Evolutionary conservation across 2,888 invertebrate species (phyloP).

Genomic region (Meta bourneti): DNA sequence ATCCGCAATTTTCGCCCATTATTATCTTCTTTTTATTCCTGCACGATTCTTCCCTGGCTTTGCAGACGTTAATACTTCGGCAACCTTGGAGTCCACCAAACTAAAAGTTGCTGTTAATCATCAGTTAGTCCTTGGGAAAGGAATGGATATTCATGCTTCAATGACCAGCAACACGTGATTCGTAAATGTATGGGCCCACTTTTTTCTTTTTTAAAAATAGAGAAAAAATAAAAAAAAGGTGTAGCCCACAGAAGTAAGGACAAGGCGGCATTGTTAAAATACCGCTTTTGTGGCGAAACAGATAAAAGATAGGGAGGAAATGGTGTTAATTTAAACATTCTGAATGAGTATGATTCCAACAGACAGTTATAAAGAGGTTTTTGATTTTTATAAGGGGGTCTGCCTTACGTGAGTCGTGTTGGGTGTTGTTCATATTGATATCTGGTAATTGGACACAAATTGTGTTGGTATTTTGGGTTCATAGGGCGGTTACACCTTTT

Average conservation of each 20-base stretch:
- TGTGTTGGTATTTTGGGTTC: too few relatives aligned
- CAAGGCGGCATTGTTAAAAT: conserved; percentile 23
- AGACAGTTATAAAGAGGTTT: not conserved
- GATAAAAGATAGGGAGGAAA: conserved; percentile 2
- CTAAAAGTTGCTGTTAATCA: conserved; percentile 64
- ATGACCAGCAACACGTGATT: conserved; percentile 57
- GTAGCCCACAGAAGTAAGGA: not conserved
- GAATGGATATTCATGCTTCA: conserved; percentile 57
- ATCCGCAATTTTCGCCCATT: not conserved
- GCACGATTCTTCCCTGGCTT: not conserved
- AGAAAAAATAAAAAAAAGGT: not conserved
- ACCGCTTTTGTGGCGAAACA: conserved; percentile 38
- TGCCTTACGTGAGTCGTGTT: too few relatives aligned
- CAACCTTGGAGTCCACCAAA: conserved; percentile 54
- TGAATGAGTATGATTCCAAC: not conserved
- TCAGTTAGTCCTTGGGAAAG: conserved; percentile 42
- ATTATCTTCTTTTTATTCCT: conserved; percentile 13
- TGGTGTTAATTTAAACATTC: conserved; percentile 10
- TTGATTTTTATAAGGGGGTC: too few relatives aligned
- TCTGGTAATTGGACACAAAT: too few relatives aligned
- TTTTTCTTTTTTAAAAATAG: not conserved
- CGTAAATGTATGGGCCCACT: conserved; percentile 29
- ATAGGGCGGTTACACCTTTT: too few relatives aligned
- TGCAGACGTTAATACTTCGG: conserved; percentile 39
- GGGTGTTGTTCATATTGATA: too few relatives aligned